These are phyloP conservation scores for Tetraneura akinire DNA, from an alignment of 1,140 invertebrate species.

Conservation along the genomic window DNA sequence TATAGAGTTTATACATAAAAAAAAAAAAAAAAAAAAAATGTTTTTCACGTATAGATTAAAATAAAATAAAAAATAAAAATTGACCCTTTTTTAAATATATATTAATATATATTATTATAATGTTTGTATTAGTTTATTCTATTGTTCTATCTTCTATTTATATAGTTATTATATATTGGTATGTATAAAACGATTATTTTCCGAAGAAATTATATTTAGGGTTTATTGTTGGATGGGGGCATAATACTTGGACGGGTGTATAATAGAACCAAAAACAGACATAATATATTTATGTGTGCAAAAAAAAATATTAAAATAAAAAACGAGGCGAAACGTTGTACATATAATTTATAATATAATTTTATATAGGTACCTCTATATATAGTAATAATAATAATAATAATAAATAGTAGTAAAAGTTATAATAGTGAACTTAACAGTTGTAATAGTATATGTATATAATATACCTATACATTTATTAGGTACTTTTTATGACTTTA, in stretches of 20 bases:
- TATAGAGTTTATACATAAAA: slow-evolving; percentile 2
- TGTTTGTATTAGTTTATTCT: not conserved
- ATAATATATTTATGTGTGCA: not conserved
- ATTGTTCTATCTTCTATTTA: not conserved
- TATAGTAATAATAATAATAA: not conserved
- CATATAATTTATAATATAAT: too few relatives aligned
- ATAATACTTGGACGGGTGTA: not conserved
- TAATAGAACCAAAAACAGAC: not conserved
- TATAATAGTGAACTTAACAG: not conserved
- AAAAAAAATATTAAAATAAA: slow-evolving; percentile 22
- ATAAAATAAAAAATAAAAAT: slow-evolving; percentile 29
- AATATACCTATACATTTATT: too few relatives aligned
- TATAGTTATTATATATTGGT: too few relatives aligned
- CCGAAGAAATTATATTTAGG: not conserved
- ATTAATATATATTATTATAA: not conserved
- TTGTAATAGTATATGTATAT: not conserved
- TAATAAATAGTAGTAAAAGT: slow-evolving; percentile 10
- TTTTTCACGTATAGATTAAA: not conserved
- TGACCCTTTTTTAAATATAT: slow-evolving; percentile 36
- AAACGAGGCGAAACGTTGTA: not conserved
- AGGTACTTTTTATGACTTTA: too few relatives aligned
- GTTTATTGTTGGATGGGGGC: not conserved
- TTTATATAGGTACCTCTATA: too few relatives aligned
- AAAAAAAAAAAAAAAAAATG: too few relatives aligned
- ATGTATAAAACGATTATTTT: not conserved